These are phyloP conservation scores for Callospermophilus lateralis DNA, from an alignment of 2,113 vertebrate genomes.

Conservation along the genomic window DNA sequence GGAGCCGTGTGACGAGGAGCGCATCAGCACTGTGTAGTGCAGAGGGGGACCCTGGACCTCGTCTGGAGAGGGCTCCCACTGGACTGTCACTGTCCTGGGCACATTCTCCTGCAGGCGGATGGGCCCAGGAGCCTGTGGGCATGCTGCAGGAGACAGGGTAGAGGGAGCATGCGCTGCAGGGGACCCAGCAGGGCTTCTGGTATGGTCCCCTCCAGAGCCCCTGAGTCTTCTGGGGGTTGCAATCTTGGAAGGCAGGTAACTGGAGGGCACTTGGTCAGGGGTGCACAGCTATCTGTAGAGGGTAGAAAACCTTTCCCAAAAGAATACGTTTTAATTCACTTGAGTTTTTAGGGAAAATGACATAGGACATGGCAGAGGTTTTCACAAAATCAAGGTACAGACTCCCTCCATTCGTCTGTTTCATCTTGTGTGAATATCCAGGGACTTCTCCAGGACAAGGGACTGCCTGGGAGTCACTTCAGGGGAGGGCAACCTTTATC, in stretches of 20 bases:
- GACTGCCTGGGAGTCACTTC: not conserved
- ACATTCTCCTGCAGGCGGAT: conserved; percentile 92
- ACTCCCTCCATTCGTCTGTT: not conserved
- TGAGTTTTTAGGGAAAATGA: not conserved
- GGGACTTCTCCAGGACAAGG: not conserved
- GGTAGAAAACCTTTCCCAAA: not conserved
- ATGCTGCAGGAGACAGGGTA: conserved; percentile 83
- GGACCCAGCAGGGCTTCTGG: not conserved
- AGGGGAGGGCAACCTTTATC: not conserved
- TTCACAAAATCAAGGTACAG: not conserved
- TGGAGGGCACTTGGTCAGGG: not conserved
- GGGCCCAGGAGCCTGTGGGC: conserved; percentile 92
- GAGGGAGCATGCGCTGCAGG: not conserved
- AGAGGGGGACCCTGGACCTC: conserved; percentile 90
- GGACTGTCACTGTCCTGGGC: conserved; percentile 92
- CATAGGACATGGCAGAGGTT: not conserved
- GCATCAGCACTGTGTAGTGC: conserved; percentile 92
- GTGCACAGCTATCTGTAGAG: not conserved
- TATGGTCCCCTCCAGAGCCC: accelerated
- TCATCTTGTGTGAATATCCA: not conserved
- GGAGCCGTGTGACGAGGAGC: conserved; percentile 88
- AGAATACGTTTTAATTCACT: not conserved
- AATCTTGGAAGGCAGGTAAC: not conserved
- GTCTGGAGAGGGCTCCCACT: conserved; percentile 93
- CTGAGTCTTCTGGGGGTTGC: not conserved